These are phyloP conservation scores for Paramormyrops hopkinsi DNA, from an alignment of 2,797 vertebrate species.

Conservation along the genomic window DNA sequence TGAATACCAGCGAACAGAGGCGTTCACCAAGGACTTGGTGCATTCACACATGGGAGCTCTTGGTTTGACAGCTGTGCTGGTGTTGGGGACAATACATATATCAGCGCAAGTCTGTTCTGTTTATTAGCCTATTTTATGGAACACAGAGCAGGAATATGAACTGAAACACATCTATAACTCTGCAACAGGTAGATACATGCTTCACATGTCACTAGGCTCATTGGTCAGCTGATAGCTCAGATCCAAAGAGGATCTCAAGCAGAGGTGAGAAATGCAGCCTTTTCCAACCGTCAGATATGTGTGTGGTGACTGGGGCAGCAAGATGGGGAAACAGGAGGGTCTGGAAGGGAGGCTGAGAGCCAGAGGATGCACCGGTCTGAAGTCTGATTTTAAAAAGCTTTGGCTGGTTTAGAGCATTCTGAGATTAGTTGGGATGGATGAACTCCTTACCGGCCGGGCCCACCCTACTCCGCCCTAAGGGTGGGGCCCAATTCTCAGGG, in stretches of 20 bases:
- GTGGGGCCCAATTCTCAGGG: background rate
- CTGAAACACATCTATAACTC: background rate
- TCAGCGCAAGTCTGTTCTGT: background rate
- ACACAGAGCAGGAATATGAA: background rate
- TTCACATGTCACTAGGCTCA: background rate
- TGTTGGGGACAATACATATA: background rate
- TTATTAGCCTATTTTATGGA: background rate
- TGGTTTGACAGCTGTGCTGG: background rate
- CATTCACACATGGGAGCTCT: background rate
- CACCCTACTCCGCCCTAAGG: background rate
- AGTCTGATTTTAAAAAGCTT: background rate
- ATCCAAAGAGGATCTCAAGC: background rate
- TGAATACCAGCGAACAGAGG: background rate
- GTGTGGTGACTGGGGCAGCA: background rate
- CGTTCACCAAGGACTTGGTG: background rate
- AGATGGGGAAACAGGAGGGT: background rate
- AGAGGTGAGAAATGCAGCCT: background rate
- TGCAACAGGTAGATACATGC: background rate
- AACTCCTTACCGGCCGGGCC: background rate
- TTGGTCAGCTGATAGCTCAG: background rate
- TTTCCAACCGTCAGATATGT: background rate
- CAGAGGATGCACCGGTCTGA: background rate
- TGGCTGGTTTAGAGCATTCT: background rate
- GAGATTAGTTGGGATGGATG: background rate
- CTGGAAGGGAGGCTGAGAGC: background rate